These are phyloP conservation scores for Zaprionus inermis DNA, from an alignment of 1,140 invertebrate genomes.

Conservation along the genomic window DNA sequence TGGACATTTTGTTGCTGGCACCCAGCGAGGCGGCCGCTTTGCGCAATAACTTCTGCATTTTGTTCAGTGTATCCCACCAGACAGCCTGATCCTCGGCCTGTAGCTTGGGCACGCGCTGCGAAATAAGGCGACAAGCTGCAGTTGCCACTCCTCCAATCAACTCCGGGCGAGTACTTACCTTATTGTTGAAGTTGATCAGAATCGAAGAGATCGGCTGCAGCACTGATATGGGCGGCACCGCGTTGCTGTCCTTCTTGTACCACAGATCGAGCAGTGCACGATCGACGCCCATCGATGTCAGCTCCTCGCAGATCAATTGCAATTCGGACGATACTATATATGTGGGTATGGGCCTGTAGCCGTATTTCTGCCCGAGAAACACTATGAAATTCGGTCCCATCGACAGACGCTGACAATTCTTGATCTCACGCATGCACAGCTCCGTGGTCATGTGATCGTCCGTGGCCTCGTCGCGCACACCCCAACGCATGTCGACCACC, in stretches of 20 bases:
- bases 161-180: conserved; percentile 86
- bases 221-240: conserved; percentile 96
- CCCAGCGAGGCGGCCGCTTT: conserved; percentile 95
- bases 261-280: conserved; percentile 94
- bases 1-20: conserved; percentile 93
- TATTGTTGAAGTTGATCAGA: conserved; percentile 98
- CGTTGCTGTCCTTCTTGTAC: conserved; percentile 98
- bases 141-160: neutral
- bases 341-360: conserved; percentile 98
- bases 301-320: conserved; percentile 88
- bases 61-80: conserved; percentile 98
- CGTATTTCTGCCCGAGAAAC: conserved; percentile 99
- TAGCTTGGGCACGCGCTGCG: conserved; percentile 94
- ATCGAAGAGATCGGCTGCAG: conserved; percentile 99
- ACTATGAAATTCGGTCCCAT: conserved; percentile 99
- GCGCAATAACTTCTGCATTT: conserved; percentile 97
- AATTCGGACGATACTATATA: conserved; percentile 97
- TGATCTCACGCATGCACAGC: conserved; percentile 98
- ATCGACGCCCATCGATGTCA: conserved; percentile 90
- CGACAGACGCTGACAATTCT: conserved; percentile 97
- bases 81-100: conserved; percentile 98
- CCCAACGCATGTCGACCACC: conserved; percentile 99
- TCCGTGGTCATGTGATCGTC: conserved; percentile 99
- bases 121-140: neutral
- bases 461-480: conserved; percentile 96